Evolutionary conservation across 1,140 invertebrate genomes (phyloP), one percentile per base, ranked within the genome.

Genomic region (Caenorhabditis latens): DNA sequence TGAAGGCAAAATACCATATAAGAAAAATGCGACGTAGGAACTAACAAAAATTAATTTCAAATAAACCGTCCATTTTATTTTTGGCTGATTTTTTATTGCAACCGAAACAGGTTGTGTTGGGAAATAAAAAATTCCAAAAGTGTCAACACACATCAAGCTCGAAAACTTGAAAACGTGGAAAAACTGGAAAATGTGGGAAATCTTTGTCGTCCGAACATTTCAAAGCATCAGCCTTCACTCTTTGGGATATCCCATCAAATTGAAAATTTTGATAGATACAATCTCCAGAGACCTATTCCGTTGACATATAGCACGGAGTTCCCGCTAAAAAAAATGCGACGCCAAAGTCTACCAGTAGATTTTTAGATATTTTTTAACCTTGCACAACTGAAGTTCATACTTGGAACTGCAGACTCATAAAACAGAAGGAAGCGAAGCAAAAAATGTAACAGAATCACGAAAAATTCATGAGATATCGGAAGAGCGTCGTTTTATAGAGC

Each of bases 261-360:
- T 53, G 82, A 61, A 83, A 42, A 4, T 83, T 55, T 55, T 83
- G 82, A 43, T 57, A 14, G 50, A 83, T 71, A 43, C 46, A 46
- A 43, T 43, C 40, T 32, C 65, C 11, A 19, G 65, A 16, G 40
- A n/a, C 5, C 42, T 43, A 43, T 71, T 71, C 21, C 32, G 61
- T 63, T 63, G 61, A 71, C 65, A 71, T 40, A 32, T 42, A 8
- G 63, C 63, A 65, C 24, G 65, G 42, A 71, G 65, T 71, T 71
- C 42, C 32, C 32, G 32, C 32, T 19, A 46, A 63, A 63, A n/a
- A 14, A 7, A 58, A 19, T 58, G 55, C 40, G 61, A 65, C 61
- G 61, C 42, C 42, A 19, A 46, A 0, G 9, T 71, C 13, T 46
- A 19, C 16, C 21, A 61, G 57, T 24, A 4, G 65, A 32, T 32